Evolutionary conservation across 2,113 vertebrate genomes (phyloP).

Genomic region (Callocephalon fimbriatum): DNA sequence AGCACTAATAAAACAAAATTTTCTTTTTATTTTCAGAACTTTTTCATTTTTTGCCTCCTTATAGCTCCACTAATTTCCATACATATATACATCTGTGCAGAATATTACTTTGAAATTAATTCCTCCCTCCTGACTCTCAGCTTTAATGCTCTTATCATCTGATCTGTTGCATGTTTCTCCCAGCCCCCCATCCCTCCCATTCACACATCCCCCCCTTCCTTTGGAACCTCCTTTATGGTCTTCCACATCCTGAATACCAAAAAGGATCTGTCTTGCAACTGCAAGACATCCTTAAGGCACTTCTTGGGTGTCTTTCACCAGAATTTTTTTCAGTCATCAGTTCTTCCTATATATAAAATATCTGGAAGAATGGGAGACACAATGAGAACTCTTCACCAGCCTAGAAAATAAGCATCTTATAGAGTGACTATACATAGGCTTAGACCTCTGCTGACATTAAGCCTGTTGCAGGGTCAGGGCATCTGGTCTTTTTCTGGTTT

Average conservation of each 20-base stretch:
- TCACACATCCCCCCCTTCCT: background rate
- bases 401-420: background rate
- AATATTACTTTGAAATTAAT: background rate
- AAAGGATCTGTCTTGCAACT: background rate
- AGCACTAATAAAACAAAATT: background rate
- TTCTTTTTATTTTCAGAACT: background rate
- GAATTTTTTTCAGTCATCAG: background rate
- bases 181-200: background rate
- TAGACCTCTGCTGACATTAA: background rate
- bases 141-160: background rate
- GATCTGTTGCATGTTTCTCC: background rate
- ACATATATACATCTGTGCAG: background rate
- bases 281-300: background rate
- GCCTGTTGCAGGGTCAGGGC: background rate
- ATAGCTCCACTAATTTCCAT: background rate
- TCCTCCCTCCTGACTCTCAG: background rate
- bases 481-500: background rate
- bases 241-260: background rate
- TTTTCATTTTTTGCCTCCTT: background rate
- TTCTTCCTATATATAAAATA: background rate
- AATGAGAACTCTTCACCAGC: background rate
- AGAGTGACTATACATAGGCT: background rate
- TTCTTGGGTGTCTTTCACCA: background rate
- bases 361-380: background rate
- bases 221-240: background rate